Percentiles rank a stretch among this genome's conserved stretches.
Evolutionary conservation across 2,113 vertebrate genomes (phyloP).

Genomic region (Verasper variegatus): DNA sequence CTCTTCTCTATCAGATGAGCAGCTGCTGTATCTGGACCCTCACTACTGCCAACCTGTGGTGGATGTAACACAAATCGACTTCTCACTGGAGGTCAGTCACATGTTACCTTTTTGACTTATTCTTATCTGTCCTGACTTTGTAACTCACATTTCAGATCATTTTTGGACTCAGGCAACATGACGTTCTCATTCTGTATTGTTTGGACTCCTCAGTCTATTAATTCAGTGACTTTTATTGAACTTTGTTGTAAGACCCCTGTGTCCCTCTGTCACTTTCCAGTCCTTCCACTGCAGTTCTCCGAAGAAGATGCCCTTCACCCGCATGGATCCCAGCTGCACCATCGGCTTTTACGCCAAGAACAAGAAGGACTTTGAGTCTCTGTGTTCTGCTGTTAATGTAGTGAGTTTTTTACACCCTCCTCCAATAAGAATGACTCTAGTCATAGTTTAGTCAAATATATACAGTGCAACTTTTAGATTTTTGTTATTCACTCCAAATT

Average conservation of each 20-base stretch:
- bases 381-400: constrained; percentile 84
- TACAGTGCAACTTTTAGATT: no score
- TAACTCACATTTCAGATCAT: not conserved
- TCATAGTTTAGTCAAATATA: no score
- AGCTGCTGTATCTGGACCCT: constrained; percentile 92
- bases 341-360: constrained; percentile 90
- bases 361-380: constrained; percentile 87
- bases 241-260: not conserved
- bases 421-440: no score
- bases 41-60: constrained; percentile 92
- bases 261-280: constrained; percentile 61
- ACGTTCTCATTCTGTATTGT: not conserved
- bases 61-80: constrained; percentile 84
- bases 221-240: not conserved
- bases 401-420: constrained; percentile 77
- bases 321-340: constrained; percentile 95
- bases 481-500: no score
- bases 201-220: not conserved
- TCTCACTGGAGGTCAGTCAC: constrained; percentile 86
- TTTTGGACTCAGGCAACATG: not conserved
- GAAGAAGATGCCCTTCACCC: constrained; percentile 90
- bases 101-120: not conserved
- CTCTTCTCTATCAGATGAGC: constrained; percentile 84
- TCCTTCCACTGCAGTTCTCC: constrained; percentile 92
- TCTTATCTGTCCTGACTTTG: not conserved